Base-by-base conservation (phyloP, 2,113 vertebrate genomes). In the Columbina picui region DNA sequence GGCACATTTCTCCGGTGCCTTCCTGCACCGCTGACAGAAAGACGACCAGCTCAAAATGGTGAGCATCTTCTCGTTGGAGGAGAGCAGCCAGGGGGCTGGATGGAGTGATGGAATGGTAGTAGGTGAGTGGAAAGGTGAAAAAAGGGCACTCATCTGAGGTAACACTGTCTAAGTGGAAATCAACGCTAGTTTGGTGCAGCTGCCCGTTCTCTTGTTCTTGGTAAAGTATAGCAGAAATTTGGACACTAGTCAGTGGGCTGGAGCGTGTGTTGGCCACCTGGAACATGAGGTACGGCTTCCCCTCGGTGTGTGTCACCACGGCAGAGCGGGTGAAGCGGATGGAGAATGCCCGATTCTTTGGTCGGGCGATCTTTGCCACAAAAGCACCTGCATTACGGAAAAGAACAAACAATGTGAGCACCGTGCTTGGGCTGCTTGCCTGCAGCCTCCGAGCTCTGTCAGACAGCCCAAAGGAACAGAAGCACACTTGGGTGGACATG, bases 361-460 rank as follows among this genome's bases (percentile, higher is more conserved):
- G 99, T n/a, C 99, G 98, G 6, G 99, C 99, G 4, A 99, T 99
- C 98, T 99, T 99, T 71, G 99, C 99, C 97, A 99, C 99, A 6
- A 99, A 99, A 74, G 99, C 99, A 98, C 99, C 99, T 99, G 97
- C 57, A 84, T 92, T 67, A 56, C 1, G 38, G 55, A 18, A 97
- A 90, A 64, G 96, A 93, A 69, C 71, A 81, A 94, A 68, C 32
- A 77, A 32, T 25, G 27, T 2, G 7, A 90, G 49, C 20, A 9
- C 39, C 1, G 3, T 30, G 25, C 13, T 21, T 12, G 18, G 5
- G 4, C 4, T 82, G 23, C 12, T 39, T 57, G 39, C 34, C 36
- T 84, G 25, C 29, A 45, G 41, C 30, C 34, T 41, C 34, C 0
- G 2, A 41, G 67, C n/a, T 34, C 14, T 10, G 14, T 20, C 36